phyloP scores from a whole-genome alignment of 1,140 invertebrate species.

The Drosophila ogumai region DNA sequence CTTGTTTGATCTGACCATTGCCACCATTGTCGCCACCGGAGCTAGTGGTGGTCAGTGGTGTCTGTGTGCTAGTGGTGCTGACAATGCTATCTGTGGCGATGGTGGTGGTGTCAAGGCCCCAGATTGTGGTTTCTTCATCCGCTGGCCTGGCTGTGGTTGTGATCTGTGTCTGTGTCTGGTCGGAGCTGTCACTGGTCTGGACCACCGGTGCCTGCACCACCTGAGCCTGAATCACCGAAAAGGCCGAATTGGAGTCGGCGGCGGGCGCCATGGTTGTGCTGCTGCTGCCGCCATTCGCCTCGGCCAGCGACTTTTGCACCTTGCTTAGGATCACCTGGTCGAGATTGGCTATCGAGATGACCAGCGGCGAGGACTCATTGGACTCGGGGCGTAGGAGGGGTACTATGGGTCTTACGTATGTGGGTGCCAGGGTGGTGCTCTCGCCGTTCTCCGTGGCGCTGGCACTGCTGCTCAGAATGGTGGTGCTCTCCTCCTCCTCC shows the following conservation, averaged over 20 bases:
- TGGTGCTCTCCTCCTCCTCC: conserved; percentile 23
- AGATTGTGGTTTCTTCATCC: conserved; percentile 29
- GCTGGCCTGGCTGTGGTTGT: background rate
- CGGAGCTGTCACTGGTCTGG: background rate
- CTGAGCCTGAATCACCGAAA: conserved; percentile 61
- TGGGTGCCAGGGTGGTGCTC: conserved; percentile 28
- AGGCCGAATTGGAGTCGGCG: conserved; percentile 70
- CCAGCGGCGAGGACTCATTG: conserved; percentile 84
- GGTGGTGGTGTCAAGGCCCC: conserved; percentile 12
- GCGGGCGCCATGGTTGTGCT: conserved; percentile 24
- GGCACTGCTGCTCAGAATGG: conserved; percentile 16
- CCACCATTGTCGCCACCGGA: background rate
- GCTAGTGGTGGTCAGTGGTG: background rate
- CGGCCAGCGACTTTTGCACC: conserved; percentile 61
- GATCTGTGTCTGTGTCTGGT: conserved; percentile 17
- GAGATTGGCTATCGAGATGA: conserved; percentile 85
- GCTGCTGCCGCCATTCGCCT: conserved; percentile 4
- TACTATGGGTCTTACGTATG: conserved; percentile 83
- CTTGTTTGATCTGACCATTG: conserved; percentile 5
- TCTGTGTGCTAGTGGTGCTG: conserved; percentile 1
- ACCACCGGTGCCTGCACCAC: conserved; percentile 56
- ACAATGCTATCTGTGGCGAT: background rate
- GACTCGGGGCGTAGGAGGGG: conserved; percentile 81
- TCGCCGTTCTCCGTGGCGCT: conserved; percentile 15
- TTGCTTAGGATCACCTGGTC: conserved; percentile 84